phyloP scores from a whole-genome alignment of 1,140 invertebrate species.

The Drosophila punjabiensis region DNA sequence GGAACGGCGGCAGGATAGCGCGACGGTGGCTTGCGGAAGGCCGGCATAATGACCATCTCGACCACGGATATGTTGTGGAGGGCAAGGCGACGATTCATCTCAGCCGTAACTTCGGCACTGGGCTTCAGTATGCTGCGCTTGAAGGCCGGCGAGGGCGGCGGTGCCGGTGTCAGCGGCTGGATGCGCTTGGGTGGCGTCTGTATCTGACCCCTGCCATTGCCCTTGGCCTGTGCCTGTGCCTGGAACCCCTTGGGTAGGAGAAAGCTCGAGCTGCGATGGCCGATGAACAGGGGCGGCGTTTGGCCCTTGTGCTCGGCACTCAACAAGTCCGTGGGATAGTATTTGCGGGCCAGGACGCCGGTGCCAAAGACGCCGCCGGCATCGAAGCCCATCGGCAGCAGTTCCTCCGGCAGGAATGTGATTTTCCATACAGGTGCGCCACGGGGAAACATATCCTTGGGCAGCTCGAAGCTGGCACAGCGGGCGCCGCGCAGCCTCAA shows the following conservation, averaged over 20 bases:
- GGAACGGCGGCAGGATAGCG: not conserved
- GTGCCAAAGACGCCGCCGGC: slow-evolving; percentile 34
- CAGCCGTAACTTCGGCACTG: not conserved
- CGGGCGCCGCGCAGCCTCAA: not conserved
- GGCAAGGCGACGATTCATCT: not conserved
- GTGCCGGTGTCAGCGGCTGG: not conserved
- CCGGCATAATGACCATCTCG: not conserved
- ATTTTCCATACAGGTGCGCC: slow-evolving; percentile 29
- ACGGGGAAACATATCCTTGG: slow-evolving; percentile 17
- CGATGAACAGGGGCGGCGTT: slow-evolving; percentile 52
- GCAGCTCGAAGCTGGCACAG: slow-evolving; percentile 28
- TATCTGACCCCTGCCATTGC: not conserved
- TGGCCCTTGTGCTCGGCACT: slow-evolving; percentile 3
- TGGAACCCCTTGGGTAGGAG: not conserved
- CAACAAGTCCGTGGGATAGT: slow-evolving; percentile 39
- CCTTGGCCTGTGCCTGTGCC: not conserved
- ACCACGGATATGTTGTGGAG: not conserved
- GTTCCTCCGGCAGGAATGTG: slow-evolving; percentile 21
- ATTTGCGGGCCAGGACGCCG: slow-evolving; percentile 24
- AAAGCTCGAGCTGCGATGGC: slow-evolving; percentile 6
- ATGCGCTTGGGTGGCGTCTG: not conserved
- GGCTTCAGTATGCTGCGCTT: not conserved
- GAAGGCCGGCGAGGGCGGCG: not conserved
- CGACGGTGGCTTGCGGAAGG: not conserved
- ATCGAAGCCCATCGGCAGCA: slow-evolving; percentile 31